A percentile compares a stretch with the other conserved stretches of the same genome.
These are phyloP conservation scores for Zaprionus capensis DNA, from an alignment of 1,140 invertebrate genomes.

Conservation along the genomic window DNA sequence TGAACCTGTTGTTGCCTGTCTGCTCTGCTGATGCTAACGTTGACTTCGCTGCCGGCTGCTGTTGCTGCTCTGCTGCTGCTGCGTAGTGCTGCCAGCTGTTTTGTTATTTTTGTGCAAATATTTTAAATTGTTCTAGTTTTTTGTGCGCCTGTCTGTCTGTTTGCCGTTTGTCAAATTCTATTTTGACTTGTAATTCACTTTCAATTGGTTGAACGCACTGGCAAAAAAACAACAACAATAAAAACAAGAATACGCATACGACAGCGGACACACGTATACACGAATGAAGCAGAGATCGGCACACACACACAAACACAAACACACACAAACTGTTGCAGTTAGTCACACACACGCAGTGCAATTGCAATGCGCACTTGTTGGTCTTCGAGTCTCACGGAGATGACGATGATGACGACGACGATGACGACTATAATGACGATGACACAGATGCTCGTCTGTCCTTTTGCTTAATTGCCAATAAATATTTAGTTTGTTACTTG, in stretches of 20 bases:
- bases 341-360: constrained; percentile 19
- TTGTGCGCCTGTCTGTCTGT: constrained; percentile 17
- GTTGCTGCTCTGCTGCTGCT: constrained; percentile 10
- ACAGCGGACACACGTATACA: background rate
- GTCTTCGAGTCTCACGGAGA: constrained; percentile 54
- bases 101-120: constrained; percentile 68
- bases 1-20: constrained; percentile 12
- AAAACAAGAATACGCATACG: constrained; percentile 2
- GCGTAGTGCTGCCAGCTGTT: constrained; percentile 53
- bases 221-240: constrained; percentile 9
- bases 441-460: background rate
- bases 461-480: constrained; percentile 2
- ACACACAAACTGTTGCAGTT: constrained; percentile 14
- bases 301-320: constrained; percentile 10
- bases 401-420: background rate
- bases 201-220: constrained; percentile 63
- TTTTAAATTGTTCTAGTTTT: constrained; percentile 66
- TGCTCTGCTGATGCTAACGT: constrained; percentile 8
- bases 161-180: constrained; percentile 55
- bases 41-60: constrained; percentile 9
- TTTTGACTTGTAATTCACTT: constrained; percentile 76
- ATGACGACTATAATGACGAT: background rate
- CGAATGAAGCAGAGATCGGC: constrained; percentile 7
- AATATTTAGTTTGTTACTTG: constrained; percentile 16
- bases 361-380: constrained; percentile 55